Base-by-base conservation (phyloP, 2,888 invertebrate genomes). In the Polia nebulosa region DNA sequence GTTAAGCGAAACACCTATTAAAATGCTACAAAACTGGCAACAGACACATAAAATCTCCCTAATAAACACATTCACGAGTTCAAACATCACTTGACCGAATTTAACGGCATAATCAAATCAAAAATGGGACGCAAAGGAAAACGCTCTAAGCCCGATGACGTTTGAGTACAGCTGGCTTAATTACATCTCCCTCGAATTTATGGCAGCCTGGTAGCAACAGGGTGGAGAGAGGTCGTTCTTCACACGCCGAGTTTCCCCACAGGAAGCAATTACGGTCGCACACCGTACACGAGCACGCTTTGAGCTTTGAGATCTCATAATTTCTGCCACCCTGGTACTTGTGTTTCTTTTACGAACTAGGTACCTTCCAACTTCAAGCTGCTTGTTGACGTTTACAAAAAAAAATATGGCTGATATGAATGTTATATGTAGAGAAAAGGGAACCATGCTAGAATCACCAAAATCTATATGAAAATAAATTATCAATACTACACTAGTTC, bases 191-290 rank as follows among this genome's bases (percentile, higher is more conserved):
- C 65, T 85, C 75, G 79, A 85, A 89, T 89, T 91, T 88, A 89
- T 89, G 80, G 80, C 79, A 79, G 83, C 90, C 89, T 89, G 85
- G 89, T 91, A 89, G 85, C 85, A 86, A 87, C 86, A 86, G 84
- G 83, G 88, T 82, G 82, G 73, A 71, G 79, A 85, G 82, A 85
- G 86, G 82, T 84, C 83, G 84, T 90, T 89, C 90, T 91, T 90
- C 89, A 91, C 90, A 89, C 90, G 88, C 86, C 87, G 86, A 82
- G 86, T 88, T 91, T 87, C 88, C 89, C 86, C 89, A 86, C 88
- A 90, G 93, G 92, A 90, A 90, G 88, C 86, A 91, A 91, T 90
- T 90, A 90, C 87, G 82, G 76, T 80, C 75, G 81, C 82, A 80
- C 80, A 74, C 73, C 79, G 87, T 85, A 87, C 78, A 85, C 83